Evolutionary conservation across 92 coral and sea anemone genomes (phyloP).

Genomic region (Pocillopora meandrina): DNA sequence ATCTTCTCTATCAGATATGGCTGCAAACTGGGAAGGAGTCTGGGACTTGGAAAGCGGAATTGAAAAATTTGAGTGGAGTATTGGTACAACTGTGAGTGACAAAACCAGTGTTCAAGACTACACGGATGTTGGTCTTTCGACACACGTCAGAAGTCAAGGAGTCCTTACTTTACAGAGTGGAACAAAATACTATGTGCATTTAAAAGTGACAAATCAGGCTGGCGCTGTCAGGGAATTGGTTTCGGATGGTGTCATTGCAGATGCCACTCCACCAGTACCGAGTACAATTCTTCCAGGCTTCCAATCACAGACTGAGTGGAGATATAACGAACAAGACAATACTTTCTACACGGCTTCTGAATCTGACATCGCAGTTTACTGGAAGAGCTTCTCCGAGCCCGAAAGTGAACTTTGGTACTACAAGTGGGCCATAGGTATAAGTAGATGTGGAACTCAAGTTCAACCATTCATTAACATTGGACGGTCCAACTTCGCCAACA

Average conservation of each 20-base stretch:
- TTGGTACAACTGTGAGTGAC: constrained; percentile 65
- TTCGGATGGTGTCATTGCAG: constrained; percentile 90
- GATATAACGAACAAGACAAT: constrained; percentile 49
- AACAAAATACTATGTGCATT: constrained; percentile 71
- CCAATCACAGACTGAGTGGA: constrained; percentile 64
- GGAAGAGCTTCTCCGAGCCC: constrained; percentile 77
- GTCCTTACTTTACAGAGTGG: constrained; percentile 72
- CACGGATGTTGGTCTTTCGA: constrained; percentile 82
- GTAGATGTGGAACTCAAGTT: constrained; percentile 89
- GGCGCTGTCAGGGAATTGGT: constrained; percentile 75
- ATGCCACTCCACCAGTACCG: constrained; percentile 80
- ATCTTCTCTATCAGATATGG: constrained; percentile 68
- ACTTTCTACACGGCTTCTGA: constrained; percentile 68
- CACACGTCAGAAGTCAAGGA: constrained; percentile 73
- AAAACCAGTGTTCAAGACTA: constrained; percentile 48
- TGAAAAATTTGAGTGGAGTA: constrained; percentile 89
- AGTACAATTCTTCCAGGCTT: constrained; percentile 63
- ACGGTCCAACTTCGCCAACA: constrained; percentile 64
- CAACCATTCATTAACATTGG: constrained; percentile 94
- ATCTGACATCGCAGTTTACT: constrained; percentile 66
- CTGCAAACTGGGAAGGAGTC: constrained; percentile 98
- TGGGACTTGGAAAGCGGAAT: constrained; percentile 97
- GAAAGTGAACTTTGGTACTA: constrained; percentile 96
- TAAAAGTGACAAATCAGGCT: constrained; percentile 74
- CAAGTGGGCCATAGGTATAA: constrained; percentile 95